Evolutionary conservation across 1,140 invertebrate species (phyloP), one percentile per base, ranked within the genome.

Genomic region (Hestina assimilis): DNA sequence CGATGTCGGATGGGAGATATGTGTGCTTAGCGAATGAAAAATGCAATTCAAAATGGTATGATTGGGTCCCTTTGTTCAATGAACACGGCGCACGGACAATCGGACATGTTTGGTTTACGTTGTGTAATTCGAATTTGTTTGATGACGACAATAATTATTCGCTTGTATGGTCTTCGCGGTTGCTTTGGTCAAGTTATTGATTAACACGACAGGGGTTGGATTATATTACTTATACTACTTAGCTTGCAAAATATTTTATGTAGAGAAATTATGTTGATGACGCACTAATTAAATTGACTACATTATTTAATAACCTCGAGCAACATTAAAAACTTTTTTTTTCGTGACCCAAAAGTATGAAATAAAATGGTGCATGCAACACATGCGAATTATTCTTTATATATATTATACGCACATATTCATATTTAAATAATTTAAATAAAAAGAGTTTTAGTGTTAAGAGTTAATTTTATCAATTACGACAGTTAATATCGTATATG

Each of bases 21-120:
- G 59, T 63, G 63, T 64, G 59, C 55, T 62, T 65, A 57, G 66
- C 59, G 56, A 65, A 65, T 63, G 55, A 66, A 65, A 69, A 66
- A 66, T 59, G 56, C 53, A 61, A 64, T 65, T 62, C 47, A 46
- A 62, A 69, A 62, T 66, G 59, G 59, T 69, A 59, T 68, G 66
- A 68, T 68, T 68, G 62, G n/a, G 55, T 56, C 47, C 47, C 66
- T 62, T 66, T 69, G 66, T 69, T 59, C 58, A 33, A 8, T 56
- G 52, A 65, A 57, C 61, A 43, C 50, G 58, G 35, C 53, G 61
- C 53, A 50, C 52, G 41, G 35, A 38, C 52, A 51, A 43, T 20
- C 43, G 46, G 26, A 38, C 33, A 35, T 35, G 21, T 46, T 60
- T 59, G 50, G 43, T 59, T 59, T 59, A 11, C 41, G 42, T 45